Base-by-base conservation (phyloP, 1,140 invertebrate genomes). In the Rhagoletis pomonella region DNA sequence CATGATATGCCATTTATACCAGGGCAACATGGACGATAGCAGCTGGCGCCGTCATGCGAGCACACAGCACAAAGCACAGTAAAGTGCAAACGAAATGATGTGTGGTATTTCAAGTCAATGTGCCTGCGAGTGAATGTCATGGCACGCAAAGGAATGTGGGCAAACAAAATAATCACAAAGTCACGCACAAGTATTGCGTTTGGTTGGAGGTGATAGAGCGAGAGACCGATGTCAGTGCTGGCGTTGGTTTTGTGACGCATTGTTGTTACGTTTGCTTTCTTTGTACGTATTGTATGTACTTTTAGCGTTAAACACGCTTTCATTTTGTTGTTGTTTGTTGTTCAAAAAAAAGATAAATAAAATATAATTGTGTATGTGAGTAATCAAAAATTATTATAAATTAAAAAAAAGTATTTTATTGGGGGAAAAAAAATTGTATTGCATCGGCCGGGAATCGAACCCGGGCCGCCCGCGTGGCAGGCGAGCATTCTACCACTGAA, bases 371-470 rank as follows among this genome's bases (percentile, higher is more conserved):
- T 67, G 29, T 29, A 67, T 67, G 65, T 19, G 29, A 67, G 58
- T 29, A 29, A 29, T 29, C 29, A 29, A 29, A 29, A 67, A 67
- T 5, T 39, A 39, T 67, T 10, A 67, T 67, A 42, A 67, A 67
- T 2, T 19, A 64, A 67, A 67, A 67, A 67, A 0, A 39, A 4
- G 3, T 14, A 67, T 17, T 42, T 17, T 7, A 47, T 17, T 44
- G 10, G 44, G 44, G 5, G 2, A 17, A n/a, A 67, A 69, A 69
- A 69, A 47, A 73, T 44, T 42, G 7, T n/a, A 39, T 59, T 96
- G 96, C 96, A 96, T 96, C 95, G 95, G 95, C 96, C 96, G 96
- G 96, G 95, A 96, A 96, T 96, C 96, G 96, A 96, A 96, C 96
- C 96, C 96, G 96, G 96, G 95, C 95, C 96, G 95, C 96, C 95